Evolutionary conservation across 2,888 invertebrate genomes (phyloP).

Genomic region (Cataglyphis cursor): DNA sequence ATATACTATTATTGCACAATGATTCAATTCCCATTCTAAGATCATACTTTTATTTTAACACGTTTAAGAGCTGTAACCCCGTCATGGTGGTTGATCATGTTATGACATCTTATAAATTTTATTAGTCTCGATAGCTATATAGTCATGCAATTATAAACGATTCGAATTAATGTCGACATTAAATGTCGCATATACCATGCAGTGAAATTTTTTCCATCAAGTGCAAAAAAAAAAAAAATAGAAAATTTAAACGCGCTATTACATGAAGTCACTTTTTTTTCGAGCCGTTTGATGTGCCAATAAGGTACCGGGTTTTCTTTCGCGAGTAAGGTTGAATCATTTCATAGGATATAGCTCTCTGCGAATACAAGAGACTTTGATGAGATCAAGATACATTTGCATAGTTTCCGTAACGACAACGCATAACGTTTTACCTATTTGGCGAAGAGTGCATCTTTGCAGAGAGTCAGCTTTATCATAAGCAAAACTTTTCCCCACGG

Average conservation of each 20-base stretch:
- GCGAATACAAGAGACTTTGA: constrained; percentile 43
- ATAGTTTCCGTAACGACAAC: background rate
- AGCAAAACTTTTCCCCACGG: constrained; percentile 44
- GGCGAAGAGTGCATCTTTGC: constrained; percentile 42
- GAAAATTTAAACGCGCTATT: background rate
- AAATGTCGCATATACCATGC: background rate
- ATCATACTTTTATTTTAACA: constrained; percentile 14
- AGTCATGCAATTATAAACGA: constrained; percentile 7
- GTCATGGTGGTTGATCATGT: constrained; percentile 26
- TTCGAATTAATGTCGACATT: background rate
- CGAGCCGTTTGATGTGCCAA: background rate
- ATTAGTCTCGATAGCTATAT: background rate
- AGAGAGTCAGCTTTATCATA: constrained; percentile 36
- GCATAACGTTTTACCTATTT: constrained; percentile 16
- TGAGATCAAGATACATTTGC: background rate
- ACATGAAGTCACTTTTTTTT: background rate
- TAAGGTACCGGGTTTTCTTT: background rate
- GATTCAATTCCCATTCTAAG: constrained; percentile 25
- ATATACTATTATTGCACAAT: constrained; percentile 29
- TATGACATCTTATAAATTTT: constrained; percentile 33
- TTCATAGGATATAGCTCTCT: constrained; percentile 22
- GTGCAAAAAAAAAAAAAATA: background rate
- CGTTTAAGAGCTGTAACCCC: constrained; percentile 7
- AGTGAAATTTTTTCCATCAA: background rate
- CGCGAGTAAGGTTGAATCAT: constrained; percentile 15